Percentiles rank a stretch among this genome's conserved stretches.
Evolutionary conservation across 2,888 invertebrate genomes (phyloP).

Genomic region (Ophioninae sp.): DNA sequence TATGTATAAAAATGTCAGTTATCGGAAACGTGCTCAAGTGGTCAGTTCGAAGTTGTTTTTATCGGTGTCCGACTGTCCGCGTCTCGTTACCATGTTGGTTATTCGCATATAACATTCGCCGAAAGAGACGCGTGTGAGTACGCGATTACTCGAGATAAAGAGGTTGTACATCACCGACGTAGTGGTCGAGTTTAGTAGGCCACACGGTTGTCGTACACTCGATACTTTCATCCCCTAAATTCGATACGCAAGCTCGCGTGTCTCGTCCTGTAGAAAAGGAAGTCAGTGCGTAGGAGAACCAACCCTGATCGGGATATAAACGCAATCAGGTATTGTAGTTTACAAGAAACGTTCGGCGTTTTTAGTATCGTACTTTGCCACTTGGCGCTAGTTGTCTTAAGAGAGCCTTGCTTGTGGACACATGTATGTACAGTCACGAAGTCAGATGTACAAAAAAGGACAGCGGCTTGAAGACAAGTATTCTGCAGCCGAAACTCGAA

Average conservation of each 20-base stretch:
- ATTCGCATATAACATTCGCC: neutral
- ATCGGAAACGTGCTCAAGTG: neutral
- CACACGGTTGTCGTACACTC: neutral
- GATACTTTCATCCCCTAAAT: neutral
- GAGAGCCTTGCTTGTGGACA: no score
- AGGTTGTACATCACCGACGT: neutral
- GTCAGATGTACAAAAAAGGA: no score
- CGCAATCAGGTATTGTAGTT: neutral
- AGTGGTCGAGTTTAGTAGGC: neutral
- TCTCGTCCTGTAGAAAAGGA: neutral
- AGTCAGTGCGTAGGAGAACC: neutral
- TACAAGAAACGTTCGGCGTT: neutral
- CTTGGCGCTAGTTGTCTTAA: no score
- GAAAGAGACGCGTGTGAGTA: neutral
- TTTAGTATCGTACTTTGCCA: no score
- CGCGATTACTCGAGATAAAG: constrained; percentile 13
- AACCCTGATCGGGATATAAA: neutral
- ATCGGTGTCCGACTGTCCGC: neutral
- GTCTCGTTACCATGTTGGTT: neutral
- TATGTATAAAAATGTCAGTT: no score
- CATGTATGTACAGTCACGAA: no score
- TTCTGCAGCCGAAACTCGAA: no score
- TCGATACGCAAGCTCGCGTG: neutral
- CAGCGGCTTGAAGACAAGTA: no score
- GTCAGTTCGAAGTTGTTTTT: neutral